Evolutionary conservation across 1,140 invertebrate species (phyloP), one percentile per base, ranked within the genome.

Genomic region (Rhyzopertha dominica): DNA sequence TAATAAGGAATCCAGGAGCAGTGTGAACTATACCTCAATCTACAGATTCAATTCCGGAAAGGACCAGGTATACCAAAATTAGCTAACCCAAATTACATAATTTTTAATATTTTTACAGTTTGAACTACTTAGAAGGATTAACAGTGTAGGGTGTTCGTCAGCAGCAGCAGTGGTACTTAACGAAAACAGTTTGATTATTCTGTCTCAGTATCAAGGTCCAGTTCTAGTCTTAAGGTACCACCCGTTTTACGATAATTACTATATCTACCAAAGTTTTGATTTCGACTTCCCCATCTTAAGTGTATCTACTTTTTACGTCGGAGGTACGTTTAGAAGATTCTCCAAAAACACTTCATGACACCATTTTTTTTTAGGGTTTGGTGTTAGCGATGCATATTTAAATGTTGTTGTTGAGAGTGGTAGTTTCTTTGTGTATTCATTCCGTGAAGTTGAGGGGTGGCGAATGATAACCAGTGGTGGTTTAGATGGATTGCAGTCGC

Each of bases 181-280:
- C 7, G 19, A 16, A 7, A 56, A 63, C 24, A 62, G 50, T 43
- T 44, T 63, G 12, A 55, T 65, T 19, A 48, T 57, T 22, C 48
- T 65, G 16, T 49, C 56, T 3, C 60, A 63, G 38, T 36, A 47
- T 34, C 30, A 53, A 8, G 37, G 37, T 7, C 43, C 47, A 8
- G 18, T 62, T n/a, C 50, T 50, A 30, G 43, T 65, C 26, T 45
- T 62, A 16, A 61, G 61, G 43, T 63, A 65, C 25, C 43, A 63
- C 47, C 30, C 29, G 5, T 26, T 49, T 24, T 54, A 44, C 23
- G 46, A 62, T 24, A 61, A 59, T 43, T 65, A 63, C 43, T 53
- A 59, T 37, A 54, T 56, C 23, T 60, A 62, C 38, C 59, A 65
- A 48, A 56, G 31, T 16, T 53, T 65, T 22, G 13, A 32, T 13